Conservation (phyloP, 2,888 invertebrate genomes). For the Muschampia plurimacula region DNA sequence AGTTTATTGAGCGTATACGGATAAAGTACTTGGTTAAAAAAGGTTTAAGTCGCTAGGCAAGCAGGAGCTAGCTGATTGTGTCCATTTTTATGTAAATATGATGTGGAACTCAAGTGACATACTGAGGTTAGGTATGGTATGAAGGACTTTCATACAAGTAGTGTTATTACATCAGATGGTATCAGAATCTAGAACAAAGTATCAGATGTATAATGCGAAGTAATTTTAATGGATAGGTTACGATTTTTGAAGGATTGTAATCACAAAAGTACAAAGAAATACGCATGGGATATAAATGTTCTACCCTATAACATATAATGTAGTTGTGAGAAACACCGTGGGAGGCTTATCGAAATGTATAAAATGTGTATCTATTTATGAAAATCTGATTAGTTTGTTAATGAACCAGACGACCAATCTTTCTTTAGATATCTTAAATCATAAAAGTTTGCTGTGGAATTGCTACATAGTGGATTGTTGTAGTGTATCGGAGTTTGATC, state of each 20-base stretch:
- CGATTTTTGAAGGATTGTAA: conserved; percentile 67
- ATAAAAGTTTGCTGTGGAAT: conserved; percentile 64
- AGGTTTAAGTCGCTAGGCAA: conserved; percentile 28
- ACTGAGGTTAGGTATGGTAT: conserved; percentile 60
- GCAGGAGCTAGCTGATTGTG: conserved; percentile 21
- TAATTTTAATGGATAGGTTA: conserved; percentile 71
- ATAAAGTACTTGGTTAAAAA: conserved; percentile 3
- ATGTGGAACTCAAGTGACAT: conserved; percentile 10
- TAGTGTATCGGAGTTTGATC: conserved; percentile 15
- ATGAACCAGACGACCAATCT: conserved; percentile 62
- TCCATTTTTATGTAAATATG: conserved; percentile 39
- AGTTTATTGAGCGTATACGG: conserved; percentile 17
- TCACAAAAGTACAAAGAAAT: conserved; percentile 79
- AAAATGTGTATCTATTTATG: conserved; percentile 67
- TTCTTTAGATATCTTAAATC: conserved; percentile 49
- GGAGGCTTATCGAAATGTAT: conserved; percentile 54
- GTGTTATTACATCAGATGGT: conserved; percentile 67
- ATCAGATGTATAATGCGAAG: conserved; percentile 67
- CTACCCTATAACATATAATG: conserved; percentile 51
- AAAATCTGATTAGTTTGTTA: conserved; percentile 55
- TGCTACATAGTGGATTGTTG: conserved; percentile 62
- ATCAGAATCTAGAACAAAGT: conserved; percentile 73
- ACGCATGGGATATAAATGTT: conserved; percentile 62
- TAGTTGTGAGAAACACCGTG: conserved; percentile 57
- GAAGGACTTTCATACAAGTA: conserved; percentile 65